Base-by-base conservation (phyloP, 2,797 vertebrate genomes). In the Esox lucius region DNA sequence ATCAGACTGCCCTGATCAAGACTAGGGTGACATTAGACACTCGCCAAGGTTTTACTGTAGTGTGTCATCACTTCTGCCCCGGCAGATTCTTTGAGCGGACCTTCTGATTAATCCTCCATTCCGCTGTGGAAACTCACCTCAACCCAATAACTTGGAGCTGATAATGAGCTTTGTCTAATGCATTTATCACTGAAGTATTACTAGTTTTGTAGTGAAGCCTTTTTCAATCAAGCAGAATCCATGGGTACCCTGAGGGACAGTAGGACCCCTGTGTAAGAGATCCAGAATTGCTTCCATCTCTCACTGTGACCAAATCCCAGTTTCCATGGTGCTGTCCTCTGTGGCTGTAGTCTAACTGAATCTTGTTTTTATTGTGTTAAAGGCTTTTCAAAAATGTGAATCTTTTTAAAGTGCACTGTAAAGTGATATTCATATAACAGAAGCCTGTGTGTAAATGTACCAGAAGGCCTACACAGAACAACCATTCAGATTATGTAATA, bases 391-490 rank as follows among this genome's bases (percentile, higher is more conserved):
- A 16, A 8, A 1, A 82, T 81, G 79, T 81, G 76, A 82, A 80
- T 75, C 74, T 85, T 51, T 9, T 84, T 48, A 72, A 77, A 84
- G 81, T 87, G 82, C 85, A 88, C 86, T 72, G 72, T 72, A 33
- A 86, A 75, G 80, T 56, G 68, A 48, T 75, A 61, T 62, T 70
- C 64, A 48, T 77, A 73, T 35, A 65, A 78, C 19, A 79, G 70
- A 70, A 12, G 22, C 62, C 61, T 73, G 71, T 81, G 67, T 86
- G 68, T 77, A 42, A 78, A 80, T 69, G 86, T 80, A 74, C 82
- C 13, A 16, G 2, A 51, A 48, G 46, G 49, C 4, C 12, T 51
- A 51, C 9, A 2, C 2, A 48, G 46, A 48, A 48, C 2, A 48
- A 48, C 9, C 5, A 51, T 17, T 17, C 51, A 17, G 53, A 42